Evolutionary conservation across 2,113 vertebrate genomes (phyloP), one percentile per base, ranked within the genome.

Genomic region (Anguilla rostrata): DNA sequence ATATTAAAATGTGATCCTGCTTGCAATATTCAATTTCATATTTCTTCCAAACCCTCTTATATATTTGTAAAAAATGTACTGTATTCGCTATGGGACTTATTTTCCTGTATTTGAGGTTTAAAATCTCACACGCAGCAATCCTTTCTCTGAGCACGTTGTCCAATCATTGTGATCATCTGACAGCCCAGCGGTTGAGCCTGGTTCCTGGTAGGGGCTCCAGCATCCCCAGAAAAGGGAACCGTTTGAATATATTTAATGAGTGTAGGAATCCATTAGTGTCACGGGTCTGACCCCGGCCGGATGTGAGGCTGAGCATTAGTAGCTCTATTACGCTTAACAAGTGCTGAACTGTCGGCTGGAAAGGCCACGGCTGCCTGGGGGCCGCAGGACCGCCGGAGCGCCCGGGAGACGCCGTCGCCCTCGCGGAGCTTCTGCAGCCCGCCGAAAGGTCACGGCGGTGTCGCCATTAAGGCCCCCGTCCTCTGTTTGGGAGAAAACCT

Each of bases 371-470:
- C 15, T 29, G 82, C 85, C 81, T 85, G 14, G 15, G 85, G 86
- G 60, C 57, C 85, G 20, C 71, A 49, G 60, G 14, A 56, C 79
- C 41, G 40, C 78, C 11, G 11, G 22, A 15, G 22, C 16, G 41
- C 83, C 86, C 79, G 81, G 86, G 82, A 78, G 81, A 46, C 79
- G 82, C 90, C 87, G 86, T 40, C 71, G 34, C 56, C 66, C 40
- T 81, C 63, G 49, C 60, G 75, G 41, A 26, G 71, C 63, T 82
- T 85, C 83, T 41, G 75, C 87, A 79, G 82, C 89, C 90, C 81
- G 84, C 86, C 46, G 80, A 92, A 94, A 93, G 92, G 91, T 94
- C 91, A 93, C 86, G 18, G 82, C 87, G 89, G 90, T 91, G 86
- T 80, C 43, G 86, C 78, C 84, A 90, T 89, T 88, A 83, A 85